Evolutionary conservation across 1,140 invertebrate species (phyloP).

Genomic region (Oedothorax gibbosus): DNA sequence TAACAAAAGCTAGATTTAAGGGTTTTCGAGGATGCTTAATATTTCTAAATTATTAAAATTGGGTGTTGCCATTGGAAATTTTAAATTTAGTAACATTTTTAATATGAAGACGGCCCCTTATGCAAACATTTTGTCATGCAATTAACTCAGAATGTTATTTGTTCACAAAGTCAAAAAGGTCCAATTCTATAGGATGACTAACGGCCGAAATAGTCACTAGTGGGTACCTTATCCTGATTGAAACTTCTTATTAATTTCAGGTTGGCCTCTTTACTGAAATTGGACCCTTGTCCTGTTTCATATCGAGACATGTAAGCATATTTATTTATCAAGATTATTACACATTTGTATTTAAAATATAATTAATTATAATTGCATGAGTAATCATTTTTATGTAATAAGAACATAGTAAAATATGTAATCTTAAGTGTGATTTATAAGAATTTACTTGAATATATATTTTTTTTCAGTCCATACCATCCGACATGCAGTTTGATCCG

Average conservation of each 20-base stretch:
- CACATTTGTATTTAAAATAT: not conserved
- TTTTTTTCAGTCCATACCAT: slow-evolving; percentile 88
- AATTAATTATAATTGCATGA: not conserved
- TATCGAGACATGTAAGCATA: slow-evolving; percentile 93
- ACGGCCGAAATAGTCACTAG: no score
- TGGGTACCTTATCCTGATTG: no score
- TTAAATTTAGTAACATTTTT: no score
- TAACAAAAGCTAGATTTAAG: no score
- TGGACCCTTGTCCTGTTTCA: slow-evolving; percentile 98
- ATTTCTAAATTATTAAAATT: no score
- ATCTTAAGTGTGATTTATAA: not conserved
- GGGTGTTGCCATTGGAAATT: no score
- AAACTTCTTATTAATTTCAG: slow-evolving; percentile 70
- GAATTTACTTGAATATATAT: not conserved
- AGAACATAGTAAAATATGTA: not conserved
- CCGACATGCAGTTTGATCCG: slow-evolving; percentile 99
- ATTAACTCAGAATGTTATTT: no score
- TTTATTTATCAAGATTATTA: not conserved
- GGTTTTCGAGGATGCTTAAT: no score
- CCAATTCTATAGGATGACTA: no score
- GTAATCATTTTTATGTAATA: not conserved
- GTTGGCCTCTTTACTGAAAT: slow-evolving; percentile 99
- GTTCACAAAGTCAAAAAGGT: no score
- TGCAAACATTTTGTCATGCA: no score
- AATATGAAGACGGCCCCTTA: no score